Base-by-base conservation (phyloP, 1,140 invertebrate species). In the Magallana angulata region DNA sequence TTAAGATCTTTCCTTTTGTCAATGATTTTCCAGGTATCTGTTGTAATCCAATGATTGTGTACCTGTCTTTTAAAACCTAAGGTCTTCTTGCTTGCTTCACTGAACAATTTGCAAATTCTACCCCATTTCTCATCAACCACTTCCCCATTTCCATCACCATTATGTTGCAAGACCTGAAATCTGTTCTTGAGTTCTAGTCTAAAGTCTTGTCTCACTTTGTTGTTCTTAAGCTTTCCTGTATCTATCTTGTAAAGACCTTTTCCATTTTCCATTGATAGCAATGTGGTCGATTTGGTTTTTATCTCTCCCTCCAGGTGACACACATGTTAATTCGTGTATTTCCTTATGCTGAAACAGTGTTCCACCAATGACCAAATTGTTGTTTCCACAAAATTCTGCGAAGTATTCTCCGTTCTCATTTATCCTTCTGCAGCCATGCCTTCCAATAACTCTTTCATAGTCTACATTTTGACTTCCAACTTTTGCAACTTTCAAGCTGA, bases 261-360 rank as follows among this genome's bases (percentile, higher is more conserved):
- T 36, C 4, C 36, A 36, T 36, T 36, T 36, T 36, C 36, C 0
- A 36, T 36, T 36, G 36, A 36, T 36, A 36, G 36, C 36, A 36
- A 36, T 36, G 1, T 36, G 4, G 36, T 36, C 36, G 36, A 36
- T 36, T 36, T 36, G 36, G 36, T 36, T 36, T 36, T 36, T 36
- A 36, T 36, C 36, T 36, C 0, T 36, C 36, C 36, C 36, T 36
- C 36, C 36, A 68, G 83, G 64, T 85, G 84, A 85, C 30, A 58
- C 48, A 57, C 71, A 85, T 80, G 85, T 86, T 12, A 81, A 16
- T 87, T 89, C 89, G 82, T 91, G 90, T 57, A 90, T 89, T 36
- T 82, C 82, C 56, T 85, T 86, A 57, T 89, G 90, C 57, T 82
- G 81, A 62, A 91, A 24, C 18, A 0, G 0, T 24, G 18, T 24